phyloP scores from a whole-genome alignment of 2,888 invertebrate genomes.

The Watsonalla binaria region DNA sequence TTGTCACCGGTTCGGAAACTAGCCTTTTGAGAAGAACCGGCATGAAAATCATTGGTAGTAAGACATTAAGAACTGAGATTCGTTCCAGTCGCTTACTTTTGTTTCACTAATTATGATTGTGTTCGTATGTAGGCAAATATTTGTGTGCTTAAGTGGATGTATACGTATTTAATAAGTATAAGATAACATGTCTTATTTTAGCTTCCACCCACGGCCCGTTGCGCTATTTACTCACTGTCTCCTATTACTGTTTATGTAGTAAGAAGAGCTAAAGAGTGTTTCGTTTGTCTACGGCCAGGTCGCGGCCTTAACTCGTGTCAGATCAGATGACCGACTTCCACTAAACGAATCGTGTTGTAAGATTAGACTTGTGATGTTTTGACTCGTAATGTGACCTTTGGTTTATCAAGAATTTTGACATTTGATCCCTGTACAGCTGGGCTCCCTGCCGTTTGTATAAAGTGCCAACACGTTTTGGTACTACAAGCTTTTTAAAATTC shows the following conservation, averaged over 20 bases:
- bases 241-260: constrained; percentile 28
- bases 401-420: constrained; percentile 46
- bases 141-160: too few relatives aligned
- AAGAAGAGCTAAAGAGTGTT: constrained; percentile 28
- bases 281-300: constrained; percentile 27
- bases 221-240: constrained; percentile 11
- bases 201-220: constrained; percentile 10
- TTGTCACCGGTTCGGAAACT: too few relatives aligned
- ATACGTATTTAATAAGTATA: constrained; percentile 7
- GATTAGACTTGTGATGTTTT: constrained; percentile 52
- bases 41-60: too few relatives aligned
- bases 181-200: constrained; percentile 6
- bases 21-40: too few relatives aligned
- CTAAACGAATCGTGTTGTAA: constrained; percentile 36
- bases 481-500: not conserved
- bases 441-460: constrained; percentile 9
- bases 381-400: constrained; percentile 46
- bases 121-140: constrained; percentile 5
- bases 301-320: constrained; percentile 27
- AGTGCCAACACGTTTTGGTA: constrained; percentile 1
- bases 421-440: constrained; percentile 45
- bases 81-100: too few relatives aligned
- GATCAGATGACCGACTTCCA: constrained; percentile 58
- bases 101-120: not conserved
- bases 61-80: too few relatives aligned